phyloP scores from a whole-genome alignment of 2,797 vertebrate species.

The Notolabrus celidotus region DNA sequence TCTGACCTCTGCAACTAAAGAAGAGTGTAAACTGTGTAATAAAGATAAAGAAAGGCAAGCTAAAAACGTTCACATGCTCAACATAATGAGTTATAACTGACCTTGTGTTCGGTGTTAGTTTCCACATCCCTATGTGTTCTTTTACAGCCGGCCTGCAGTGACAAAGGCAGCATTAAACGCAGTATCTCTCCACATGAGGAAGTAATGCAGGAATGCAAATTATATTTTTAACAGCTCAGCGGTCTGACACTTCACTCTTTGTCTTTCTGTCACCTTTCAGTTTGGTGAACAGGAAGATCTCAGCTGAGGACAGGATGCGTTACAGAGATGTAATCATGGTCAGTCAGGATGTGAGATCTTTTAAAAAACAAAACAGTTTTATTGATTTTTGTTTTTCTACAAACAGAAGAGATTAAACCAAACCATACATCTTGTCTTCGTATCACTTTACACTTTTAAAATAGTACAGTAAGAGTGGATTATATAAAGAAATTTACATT shows the following conservation, averaged over 20 bases:
- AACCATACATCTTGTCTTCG: too few species aligned
- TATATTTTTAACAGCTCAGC: conserved; percentile 1
- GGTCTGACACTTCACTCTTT: not conserved
- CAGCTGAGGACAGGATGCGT: not conserved
- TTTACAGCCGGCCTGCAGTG: not conserved
- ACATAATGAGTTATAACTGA: not conserved
- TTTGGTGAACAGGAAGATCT: not conserved
- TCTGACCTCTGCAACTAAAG: not conserved
- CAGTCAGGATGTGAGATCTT: not conserved
- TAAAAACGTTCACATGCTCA: not conserved
- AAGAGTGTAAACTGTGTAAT: not conserved
- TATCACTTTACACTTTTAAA: too few species aligned
- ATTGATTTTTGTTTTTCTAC: too few species aligned
- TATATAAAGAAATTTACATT: too few species aligned
- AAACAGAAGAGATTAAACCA: too few species aligned
- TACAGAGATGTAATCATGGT: not conserved
- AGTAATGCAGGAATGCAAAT: conserved; percentile 39
- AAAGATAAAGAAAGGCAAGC: not conserved
- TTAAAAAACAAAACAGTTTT: too few species aligned
- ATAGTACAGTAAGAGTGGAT: too few species aligned
- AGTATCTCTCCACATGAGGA: conserved; percentile 40
- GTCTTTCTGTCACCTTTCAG: not conserved
- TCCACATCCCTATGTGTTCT: not conserved
- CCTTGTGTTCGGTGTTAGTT: not conserved
- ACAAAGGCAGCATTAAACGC: conserved; percentile 4